Percentiles rank a stretch among this genome's conserved stretches.
Conservation (phyloP, 2,888 invertebrate species). For the Cataglyphis rosenhaueri region DNA sequence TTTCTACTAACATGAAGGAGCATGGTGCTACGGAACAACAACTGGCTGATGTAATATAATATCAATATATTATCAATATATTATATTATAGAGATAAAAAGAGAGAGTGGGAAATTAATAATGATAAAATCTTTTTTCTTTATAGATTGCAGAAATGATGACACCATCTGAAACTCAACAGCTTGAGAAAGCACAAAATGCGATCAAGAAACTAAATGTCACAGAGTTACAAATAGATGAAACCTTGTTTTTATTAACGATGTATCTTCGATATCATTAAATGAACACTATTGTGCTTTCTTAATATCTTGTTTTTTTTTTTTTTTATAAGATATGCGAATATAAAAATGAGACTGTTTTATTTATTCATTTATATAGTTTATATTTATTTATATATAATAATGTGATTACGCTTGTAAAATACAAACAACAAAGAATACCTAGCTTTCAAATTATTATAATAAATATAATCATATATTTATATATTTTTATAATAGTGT, state of each 20-base stretch:
- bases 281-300: conserved; percentile 71
- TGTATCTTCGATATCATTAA: conserved; percentile 89
- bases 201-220: conserved; percentile 91
- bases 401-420: conserved; percentile 85
- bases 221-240: conserved; percentile 93
- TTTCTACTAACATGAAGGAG: conserved; percentile 92
- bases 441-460: conserved; percentile 85
- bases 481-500: conserved; percentile 82
- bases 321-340: neutral
- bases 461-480: conserved; percentile 85
- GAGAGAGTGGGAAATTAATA: neutral
- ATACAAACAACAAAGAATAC: conserved; percentile 85
- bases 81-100: neutral
- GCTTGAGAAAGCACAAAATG: conserved; percentile 90
- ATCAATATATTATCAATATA: neutral
- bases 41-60: conserved; percentile 87
- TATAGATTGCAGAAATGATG: conserved; percentile 93
- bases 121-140: conserved; percentile 63
- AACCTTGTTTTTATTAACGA: conserved; percentile 93
- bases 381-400: conserved; percentile 84
- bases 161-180: conserved; percentile 94
- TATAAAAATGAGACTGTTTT: conserved; percentile 30
- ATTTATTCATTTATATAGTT: conserved; percentile 80
- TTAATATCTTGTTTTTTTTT: neutral
- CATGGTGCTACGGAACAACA: conserved; percentile 92